Base-by-base conservation (phyloP, 2,797 vertebrate genomes). In the Heterohyrax brucei region DNA sequence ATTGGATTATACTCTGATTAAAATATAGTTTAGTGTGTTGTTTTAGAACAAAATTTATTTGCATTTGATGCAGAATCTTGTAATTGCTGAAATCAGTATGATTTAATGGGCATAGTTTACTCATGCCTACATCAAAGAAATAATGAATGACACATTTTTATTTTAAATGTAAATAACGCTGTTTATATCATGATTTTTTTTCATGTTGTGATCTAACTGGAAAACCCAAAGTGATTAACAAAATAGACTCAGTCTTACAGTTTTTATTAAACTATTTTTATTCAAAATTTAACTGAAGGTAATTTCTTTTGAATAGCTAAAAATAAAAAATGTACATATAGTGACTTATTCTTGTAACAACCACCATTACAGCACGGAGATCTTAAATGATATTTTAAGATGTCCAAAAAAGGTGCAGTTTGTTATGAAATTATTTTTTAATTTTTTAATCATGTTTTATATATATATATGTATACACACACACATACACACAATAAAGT, bases 31-130 rank as follows among this genome's bases (percentile, higher is more conserved):
- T 1, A 62, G 0, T 48, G 7, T 72, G 6, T 4, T 28, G 28
- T 88, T 77, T 77, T 48, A 64, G 91, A 18, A 61, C 10, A 62
- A 5, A 62, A 10, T 84, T 95, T 70, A 91, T 39, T 88, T 1
- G 62, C 12, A 62, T 66, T 48, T n/a, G 14, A 59, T 50, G 2
- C 61, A 7, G 87, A 84, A 83, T 44, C 3, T 92, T 89, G 5
- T 75, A 66, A 79, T 62, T 53, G 82, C 30, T 75, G 21, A 7
- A 39, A 44, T 44, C 72, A 33, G 72, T 62, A 1, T 56, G 28
- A 56, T 61, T 53, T 21, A 91, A 78, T 6, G 12, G 50, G 28
- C 16, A 33, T 10, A 19, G n/a, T 70, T 70, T 33, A 56, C 30
- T 68, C 73, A 59, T 61, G 0, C 0, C 33, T 68, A 56, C 56